Evolutionary conservation across 2,113 vertebrate genomes (phyloP).

Genomic region (Oxyruncus cristatus): DNA sequence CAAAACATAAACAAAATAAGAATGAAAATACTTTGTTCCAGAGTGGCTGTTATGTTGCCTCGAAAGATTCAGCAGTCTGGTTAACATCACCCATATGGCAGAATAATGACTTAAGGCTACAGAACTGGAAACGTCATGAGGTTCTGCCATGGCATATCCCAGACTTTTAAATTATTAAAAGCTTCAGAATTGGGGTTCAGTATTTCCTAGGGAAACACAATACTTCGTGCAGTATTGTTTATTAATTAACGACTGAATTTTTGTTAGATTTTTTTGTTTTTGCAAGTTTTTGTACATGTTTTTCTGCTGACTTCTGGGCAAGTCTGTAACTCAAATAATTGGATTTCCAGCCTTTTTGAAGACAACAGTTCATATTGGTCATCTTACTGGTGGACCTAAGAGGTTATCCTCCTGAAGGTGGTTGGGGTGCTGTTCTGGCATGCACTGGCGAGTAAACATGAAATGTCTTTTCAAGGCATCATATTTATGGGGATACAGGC

Average conservation of each 20-base stretch:
- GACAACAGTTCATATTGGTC: not conserved
- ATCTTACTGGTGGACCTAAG: not conserved
- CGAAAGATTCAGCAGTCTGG: not conserved
- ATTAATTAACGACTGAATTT: not conserved
- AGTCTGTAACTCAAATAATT: not conserved
- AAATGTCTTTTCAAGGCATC: not conserved
- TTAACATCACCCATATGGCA: not conserved
- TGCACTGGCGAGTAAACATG: not conserved
- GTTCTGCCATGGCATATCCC: not conserved
- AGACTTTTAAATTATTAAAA: not conserved
- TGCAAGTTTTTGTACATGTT: not conserved
- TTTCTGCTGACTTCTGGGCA: not conserved
- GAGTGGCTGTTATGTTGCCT: not conserved
- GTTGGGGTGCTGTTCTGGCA: not conserved
- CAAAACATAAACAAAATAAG: not conserved
- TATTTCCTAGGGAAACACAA: not conserved
- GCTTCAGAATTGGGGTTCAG: not conserved
- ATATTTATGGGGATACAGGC: not conserved
- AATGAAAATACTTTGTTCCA: not conserved
- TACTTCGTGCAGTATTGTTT: not conserved
- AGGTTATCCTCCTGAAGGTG: not conserved
- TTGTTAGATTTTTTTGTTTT: not conserved
- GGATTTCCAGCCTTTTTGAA: not conserved
- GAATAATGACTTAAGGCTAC: not conserved
- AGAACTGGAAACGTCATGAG: not conserved